phyloP scores from a whole-genome alignment of 64 coral and sea anemone species.

The Trachythela sp. region DNA sequence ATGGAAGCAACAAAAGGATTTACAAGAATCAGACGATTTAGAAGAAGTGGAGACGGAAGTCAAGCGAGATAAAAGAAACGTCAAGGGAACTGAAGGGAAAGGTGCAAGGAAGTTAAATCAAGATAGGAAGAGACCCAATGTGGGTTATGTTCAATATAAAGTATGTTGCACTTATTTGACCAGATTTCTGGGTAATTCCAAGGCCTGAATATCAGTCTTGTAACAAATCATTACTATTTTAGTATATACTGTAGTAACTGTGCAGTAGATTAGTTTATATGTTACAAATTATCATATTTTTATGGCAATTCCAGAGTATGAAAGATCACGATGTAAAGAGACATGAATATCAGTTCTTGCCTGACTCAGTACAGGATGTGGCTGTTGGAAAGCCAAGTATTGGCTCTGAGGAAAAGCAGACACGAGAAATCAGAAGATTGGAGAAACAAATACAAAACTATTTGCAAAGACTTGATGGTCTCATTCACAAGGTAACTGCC shows the following conservation, averaged over 20 bases:
- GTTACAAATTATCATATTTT: no score
- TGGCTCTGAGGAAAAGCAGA: not conserved
- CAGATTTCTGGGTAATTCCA: no score
- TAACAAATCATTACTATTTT: no score
- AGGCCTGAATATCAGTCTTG: no score
- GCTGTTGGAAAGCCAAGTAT: not conserved
- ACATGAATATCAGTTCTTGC: not conserved
- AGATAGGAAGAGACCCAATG: constrained; percentile 3
- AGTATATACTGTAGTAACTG: no score
- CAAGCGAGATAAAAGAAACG: constrained; percentile 20
- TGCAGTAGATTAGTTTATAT: no score
- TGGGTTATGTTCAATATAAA: constrained; percentile 42
- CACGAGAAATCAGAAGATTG: not conserved
- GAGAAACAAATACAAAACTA: not conserved
- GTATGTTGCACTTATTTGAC: not conserved
- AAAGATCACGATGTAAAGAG: not conserved
- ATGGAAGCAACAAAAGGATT: constrained; percentile 44
- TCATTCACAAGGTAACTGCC: not conserved
- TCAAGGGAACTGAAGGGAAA: constrained; percentile 32
- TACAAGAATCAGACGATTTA: constrained; percentile 2
- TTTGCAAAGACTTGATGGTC: not conserved
- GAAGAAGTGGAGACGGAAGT: constrained; percentile 1
- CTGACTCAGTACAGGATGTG: not conserved
- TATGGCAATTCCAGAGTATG: not conserved
- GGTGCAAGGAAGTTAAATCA: constrained; percentile 35